These are phyloP conservation scores for Pseudochirops cupreus DNA, from an alignment of 2,797 vertebrate species.

Conservation along the genomic window DNA sequence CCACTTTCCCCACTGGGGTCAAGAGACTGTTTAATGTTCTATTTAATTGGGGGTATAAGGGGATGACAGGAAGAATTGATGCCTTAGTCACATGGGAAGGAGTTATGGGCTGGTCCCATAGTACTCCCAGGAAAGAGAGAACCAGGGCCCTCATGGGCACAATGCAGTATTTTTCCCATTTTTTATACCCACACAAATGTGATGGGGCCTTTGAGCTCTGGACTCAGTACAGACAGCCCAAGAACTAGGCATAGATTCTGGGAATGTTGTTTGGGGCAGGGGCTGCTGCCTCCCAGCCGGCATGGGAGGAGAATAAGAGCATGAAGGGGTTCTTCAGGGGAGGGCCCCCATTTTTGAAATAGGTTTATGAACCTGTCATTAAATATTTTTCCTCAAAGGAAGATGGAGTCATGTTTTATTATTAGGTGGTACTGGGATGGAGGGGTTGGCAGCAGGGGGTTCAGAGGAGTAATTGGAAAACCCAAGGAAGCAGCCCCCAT, in stretches of 20 bases:
- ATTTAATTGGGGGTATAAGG: constrained; percentile 74
- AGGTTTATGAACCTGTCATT: constrained; percentile 68
- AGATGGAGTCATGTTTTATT: constrained; percentile 31
- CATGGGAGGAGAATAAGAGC: constrained; percentile 66
- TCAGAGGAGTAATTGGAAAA: background rate
- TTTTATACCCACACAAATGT: constrained; percentile 60
- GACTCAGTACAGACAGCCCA: constrained; percentile 39
- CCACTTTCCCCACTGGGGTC: constrained; percentile 29
- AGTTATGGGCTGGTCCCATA: constrained; percentile 73
- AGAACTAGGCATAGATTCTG: background rate
- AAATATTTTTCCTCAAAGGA: constrained; percentile 80
- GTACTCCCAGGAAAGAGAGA: constrained; percentile 42
- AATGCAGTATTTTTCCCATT: constrained; percentile 54
- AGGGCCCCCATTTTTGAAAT: constrained; percentile 52
- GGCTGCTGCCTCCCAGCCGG: constrained; percentile 72
- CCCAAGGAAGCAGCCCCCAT: background rate
- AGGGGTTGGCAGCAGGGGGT: background rate
- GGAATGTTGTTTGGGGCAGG: constrained; percentile 10
- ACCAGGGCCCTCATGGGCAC: constrained; percentile 24
- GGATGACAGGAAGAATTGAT: background rate
- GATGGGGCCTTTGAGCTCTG: constrained; percentile 28
- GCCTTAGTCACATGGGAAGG: constrained; percentile 28
- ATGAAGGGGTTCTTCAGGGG: constrained; percentile 32
- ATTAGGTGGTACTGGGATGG: background rate
- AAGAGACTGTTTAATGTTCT: constrained; percentile 78